Conservation (phyloP, 1,140 invertebrate genomes). For the Rhopalosiphum maidis region DNA sequence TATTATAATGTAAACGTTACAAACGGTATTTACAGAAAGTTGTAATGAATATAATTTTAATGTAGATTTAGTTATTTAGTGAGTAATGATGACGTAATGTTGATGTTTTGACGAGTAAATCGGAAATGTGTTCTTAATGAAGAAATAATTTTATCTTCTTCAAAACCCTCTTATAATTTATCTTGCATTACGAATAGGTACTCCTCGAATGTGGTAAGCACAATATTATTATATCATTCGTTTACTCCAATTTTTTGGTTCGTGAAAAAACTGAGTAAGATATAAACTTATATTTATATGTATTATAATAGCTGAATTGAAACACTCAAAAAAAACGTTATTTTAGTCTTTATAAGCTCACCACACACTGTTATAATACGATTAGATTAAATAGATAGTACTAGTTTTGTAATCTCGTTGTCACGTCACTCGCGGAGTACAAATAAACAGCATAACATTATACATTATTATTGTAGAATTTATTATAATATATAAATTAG, state of each 20-base stretch:
- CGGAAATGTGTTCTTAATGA: neutral
- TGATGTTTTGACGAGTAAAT: neutral
- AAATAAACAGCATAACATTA: neutral
- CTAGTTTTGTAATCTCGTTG: neutral
- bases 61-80: too few species aligned
- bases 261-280: neutral
- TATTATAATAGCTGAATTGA: neutral
- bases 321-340: neutral
- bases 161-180: neutral
- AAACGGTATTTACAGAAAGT: too few species aligned
- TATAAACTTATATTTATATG: neutral
- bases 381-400: neutral
- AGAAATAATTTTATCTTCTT: neutral
- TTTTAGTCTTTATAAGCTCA: neutral
- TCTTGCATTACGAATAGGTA: neutral
- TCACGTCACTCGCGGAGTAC: neutral
- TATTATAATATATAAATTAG: neutral
- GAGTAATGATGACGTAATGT: neutral
- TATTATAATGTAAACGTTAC: too few species aligned
- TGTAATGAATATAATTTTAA: too few species aligned
- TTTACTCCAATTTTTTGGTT: neutral
- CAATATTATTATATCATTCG: neutral
- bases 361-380: neutral
- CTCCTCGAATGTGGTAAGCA: neutral
- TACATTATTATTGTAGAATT: neutral